Conservation (phyloP, 92 coral and sea anemone genomes). For the Epizoanthus illoricatus region DNA sequence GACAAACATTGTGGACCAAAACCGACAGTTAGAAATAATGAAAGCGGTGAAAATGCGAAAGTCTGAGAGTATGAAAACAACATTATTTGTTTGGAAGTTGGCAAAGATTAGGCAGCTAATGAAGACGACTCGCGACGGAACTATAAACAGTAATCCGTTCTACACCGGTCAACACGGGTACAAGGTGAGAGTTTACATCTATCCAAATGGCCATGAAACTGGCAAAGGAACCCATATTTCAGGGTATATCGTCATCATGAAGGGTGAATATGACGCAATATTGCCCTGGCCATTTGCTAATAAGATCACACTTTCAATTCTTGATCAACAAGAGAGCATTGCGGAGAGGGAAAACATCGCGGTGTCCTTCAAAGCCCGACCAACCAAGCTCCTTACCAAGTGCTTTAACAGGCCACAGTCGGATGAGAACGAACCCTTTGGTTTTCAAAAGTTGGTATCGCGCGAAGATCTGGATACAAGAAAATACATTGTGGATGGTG, state of each 20-base stretch:
- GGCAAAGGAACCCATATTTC: constrained; percentile 78
- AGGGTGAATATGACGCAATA: constrained; percentile 84
- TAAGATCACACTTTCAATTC: constrained; percentile 67
- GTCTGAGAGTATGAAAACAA: background rate
- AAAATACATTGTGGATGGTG: constrained; percentile 8
- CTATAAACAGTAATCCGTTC: constrained; percentile 83
- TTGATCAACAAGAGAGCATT: constrained; percentile 62
- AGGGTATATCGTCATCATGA: constrained; percentile 74
- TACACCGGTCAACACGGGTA: constrained; percentile 80
- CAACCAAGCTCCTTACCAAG: background rate
- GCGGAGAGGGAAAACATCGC: constrained; percentile 5
- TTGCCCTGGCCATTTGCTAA: constrained; percentile 87
- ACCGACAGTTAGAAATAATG: background rate
- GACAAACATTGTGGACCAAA: background rate
- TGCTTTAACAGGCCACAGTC: constrained; percentile 15
- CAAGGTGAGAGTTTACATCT: constrained; percentile 77
- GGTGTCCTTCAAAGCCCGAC: background rate
- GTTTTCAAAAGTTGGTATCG: constrained; percentile 11
- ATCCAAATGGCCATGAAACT: constrained; percentile 78
- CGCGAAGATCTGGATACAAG: constrained; percentile 10
- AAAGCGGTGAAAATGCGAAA: too few species aligned
- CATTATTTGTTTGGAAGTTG: constrained; percentile 27
- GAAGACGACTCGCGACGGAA: constrained; percentile 37
- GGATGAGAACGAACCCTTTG: constrained; percentile 29
- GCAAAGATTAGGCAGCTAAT: constrained; percentile 9